Percentiles rank a stretch among this genome's conserved stretches.
Evolutionary conservation across 2,113 vertebrate species (phyloP).

Genomic region (Microcebus griseorufus): DNA sequence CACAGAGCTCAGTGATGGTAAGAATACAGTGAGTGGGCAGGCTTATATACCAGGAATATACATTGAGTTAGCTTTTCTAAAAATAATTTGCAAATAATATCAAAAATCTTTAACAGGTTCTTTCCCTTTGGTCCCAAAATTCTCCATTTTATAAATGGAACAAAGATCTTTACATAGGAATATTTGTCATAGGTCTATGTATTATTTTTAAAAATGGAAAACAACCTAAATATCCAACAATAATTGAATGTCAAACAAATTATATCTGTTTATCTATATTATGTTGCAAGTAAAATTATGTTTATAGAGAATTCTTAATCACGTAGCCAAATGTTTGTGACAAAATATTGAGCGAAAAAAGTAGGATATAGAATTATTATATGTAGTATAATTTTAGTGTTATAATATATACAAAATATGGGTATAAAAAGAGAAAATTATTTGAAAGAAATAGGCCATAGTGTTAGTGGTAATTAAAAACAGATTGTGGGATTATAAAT

Average conservation of each 20-base stretch:
- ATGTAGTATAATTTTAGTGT: neutral
- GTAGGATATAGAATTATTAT: neutral
- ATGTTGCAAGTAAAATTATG: constrained; percentile 25
- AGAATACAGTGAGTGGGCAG: neutral
- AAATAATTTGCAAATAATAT: neutral
- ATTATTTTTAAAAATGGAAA: neutral
- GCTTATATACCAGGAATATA: neutral
- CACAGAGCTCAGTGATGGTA: neutral
- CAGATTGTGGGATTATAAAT: neutral
- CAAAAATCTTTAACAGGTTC: constrained; percentile 19
- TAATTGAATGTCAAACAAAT: neutral
- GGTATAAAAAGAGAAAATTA: neutral
- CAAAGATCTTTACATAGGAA: neutral
- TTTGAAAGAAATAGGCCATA: neutral
- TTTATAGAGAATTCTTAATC: neutral
- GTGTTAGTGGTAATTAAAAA: neutral
- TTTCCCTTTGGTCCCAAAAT: neutral
- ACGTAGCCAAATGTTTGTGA: neutral
- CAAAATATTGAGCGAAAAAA: neutral
- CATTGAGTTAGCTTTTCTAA: neutral
- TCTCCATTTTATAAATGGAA: constrained; percentile 24
- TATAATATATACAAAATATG: neutral
- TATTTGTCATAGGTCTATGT: neutral
- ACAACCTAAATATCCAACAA: neutral
- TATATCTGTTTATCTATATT: neutral